phyloP scores from a whole-genome alignment of 2,797 vertebrate species.

The Falco biarmicus region DNA sequence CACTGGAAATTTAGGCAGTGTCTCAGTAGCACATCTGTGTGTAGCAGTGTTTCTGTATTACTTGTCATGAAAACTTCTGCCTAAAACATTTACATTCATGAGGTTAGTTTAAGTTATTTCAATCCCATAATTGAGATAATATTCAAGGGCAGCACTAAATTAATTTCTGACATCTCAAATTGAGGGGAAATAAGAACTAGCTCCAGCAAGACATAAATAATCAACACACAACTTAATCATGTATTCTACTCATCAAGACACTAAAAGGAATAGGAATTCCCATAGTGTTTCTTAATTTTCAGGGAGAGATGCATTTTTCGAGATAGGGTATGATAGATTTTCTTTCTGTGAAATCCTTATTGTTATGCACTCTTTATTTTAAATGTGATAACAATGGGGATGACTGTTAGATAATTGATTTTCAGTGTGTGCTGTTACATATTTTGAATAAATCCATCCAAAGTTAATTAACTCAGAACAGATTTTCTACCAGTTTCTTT shows the following conservation, averaged over 20 bases:
- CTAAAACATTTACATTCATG: neutral
- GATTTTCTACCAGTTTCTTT: neutral
- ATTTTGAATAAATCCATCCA: slow-evolving; percentile 4
- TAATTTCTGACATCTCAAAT: neutral
- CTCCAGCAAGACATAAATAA: neutral
- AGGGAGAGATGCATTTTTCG: neutral
- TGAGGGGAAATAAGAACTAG: neutral
- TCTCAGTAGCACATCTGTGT: neutral
- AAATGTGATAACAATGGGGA: neutral
- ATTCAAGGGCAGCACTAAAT: neutral
- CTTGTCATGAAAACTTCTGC: neutral
- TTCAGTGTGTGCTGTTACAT: neutral
- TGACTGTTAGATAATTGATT: slow-evolving; percentile 4
- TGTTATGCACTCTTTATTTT: neutral
- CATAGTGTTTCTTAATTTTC: neutral
- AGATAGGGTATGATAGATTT: neutral
- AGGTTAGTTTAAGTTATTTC: neutral
- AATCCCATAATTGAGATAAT: neutral
- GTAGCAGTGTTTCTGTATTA: neutral
- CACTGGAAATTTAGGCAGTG: neutral
- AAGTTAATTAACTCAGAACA: slow-evolving; percentile 19
- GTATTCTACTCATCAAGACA: neutral
- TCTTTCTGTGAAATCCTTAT: neutral
- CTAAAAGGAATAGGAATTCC: neutral
- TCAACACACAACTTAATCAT: neutral